Evolutionary conservation across 2,888 invertebrate species (phyloP).

Genomic region (Tipula helvola): DNA sequence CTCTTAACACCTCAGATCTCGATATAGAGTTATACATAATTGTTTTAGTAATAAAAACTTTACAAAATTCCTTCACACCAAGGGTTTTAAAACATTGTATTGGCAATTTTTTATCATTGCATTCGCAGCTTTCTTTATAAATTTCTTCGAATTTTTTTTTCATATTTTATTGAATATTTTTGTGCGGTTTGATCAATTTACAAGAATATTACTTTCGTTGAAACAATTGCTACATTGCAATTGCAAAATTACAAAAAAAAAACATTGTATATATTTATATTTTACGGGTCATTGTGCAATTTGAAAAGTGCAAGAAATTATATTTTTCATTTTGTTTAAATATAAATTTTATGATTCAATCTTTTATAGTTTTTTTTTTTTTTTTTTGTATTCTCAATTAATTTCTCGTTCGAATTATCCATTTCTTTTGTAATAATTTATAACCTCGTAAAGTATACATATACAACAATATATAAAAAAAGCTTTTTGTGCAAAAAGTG

Average conservation of each 20-base stretch:
- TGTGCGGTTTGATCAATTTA: neutral
- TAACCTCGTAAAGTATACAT: neutral
- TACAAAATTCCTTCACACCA: neutral
- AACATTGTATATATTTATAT: neutral
- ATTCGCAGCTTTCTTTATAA: neutral
- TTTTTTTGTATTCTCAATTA: neutral
- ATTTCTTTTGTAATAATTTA: neutral
- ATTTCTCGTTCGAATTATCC: neutral
- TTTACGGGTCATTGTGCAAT: constrained; percentile 9
- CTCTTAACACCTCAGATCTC: too few relatives aligned
- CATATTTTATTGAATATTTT: neutral
- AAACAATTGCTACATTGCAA: neutral
- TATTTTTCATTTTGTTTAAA: neutral
- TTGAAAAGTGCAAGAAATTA: constrained; percentile 7
- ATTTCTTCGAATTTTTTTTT: neutral
- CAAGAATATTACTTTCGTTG: neutral
- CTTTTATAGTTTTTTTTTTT: neutral
- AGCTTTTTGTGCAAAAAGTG: neutral
- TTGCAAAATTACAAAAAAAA: neutral
- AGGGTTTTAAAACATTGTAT: neutral
- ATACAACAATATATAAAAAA: neutral
- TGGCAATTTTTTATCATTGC: neutral
- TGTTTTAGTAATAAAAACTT: neutral
- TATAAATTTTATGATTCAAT: neutral
- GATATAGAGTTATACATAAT: neutral